These are phyloP conservation scores for Monochamus alternatus DNA, from an alignment of 2,888 invertebrate genomes.

Conservation along the genomic window DNA sequence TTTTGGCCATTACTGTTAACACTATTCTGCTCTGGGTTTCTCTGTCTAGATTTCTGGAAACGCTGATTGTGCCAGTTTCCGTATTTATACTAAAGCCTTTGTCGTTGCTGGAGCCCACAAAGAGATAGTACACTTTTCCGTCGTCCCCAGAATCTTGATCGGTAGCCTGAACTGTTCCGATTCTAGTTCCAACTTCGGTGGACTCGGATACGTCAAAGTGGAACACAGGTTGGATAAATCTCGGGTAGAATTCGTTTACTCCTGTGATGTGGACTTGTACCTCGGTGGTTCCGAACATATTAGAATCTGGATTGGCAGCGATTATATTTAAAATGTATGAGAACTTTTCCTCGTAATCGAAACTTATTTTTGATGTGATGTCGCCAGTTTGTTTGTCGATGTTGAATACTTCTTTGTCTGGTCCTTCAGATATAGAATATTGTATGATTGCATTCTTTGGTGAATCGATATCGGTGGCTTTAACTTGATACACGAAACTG, in stretches of 20 bases:
- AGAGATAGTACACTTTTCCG: slow-evolving; percentile 91
- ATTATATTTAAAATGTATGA: slow-evolving; percentile 83
- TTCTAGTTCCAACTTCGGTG: slow-evolving; percentile 86
- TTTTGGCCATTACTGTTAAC: slow-evolving; percentile 94
- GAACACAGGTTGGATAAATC: slow-evolving; percentile 91
- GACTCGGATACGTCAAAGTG: slow-evolving; percentile 95
- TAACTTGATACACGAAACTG: slow-evolving; percentile 82
- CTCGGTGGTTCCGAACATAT: slow-evolving; percentile 83
- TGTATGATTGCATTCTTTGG: slow-evolving; percentile 89
- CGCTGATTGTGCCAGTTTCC: slow-evolving; percentile 87
- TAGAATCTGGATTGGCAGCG: slow-evolving; percentile 90
- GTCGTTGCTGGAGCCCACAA: slow-evolving; percentile 94
- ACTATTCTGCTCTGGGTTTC: slow-evolving; percentile 93
- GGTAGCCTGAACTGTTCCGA: slow-evolving; percentile 90
- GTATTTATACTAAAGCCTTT: slow-evolving; percentile 90
- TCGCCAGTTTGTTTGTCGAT: slow-evolving; percentile 86
- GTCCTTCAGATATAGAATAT: slow-evolving; percentile 86
- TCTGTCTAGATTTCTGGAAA: slow-evolving; percentile 86
- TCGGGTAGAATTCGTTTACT: slow-evolving; percentile 91
- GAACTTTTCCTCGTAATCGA: slow-evolving; percentile 91
- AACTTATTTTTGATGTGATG: slow-evolving; percentile 82
- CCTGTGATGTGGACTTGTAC: slow-evolving; percentile 86
- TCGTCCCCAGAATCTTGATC: slow-evolving; percentile 92
- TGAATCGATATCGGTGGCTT: slow-evolving; percentile 89
- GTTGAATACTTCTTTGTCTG: slow-evolving; percentile 82